These are phyloP conservation scores for Neoascia interrupta DNA, from an alignment of 2,888 invertebrate species.

Conservation along the genomic window DNA sequence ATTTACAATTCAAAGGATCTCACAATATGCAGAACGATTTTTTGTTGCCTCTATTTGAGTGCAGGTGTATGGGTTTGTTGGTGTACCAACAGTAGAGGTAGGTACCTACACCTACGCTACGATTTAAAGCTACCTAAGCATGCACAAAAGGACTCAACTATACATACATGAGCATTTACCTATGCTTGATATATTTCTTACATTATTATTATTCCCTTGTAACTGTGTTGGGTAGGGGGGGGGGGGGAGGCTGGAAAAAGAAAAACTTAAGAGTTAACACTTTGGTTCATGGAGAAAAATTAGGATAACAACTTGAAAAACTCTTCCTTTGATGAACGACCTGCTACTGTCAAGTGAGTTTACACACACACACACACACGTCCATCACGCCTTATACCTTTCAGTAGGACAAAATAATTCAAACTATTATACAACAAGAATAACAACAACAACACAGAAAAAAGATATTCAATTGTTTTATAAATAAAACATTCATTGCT, in stretches of 20 bases:
- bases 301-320: slow-evolving; percentile 68
- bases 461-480: slow-evolving; percentile 67
- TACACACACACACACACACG: slow-evolving; percentile 6
- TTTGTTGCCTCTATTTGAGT: slow-evolving; percentile 19
- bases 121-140: slow-evolving; percentile 52
- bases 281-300: slow-evolving; percentile 66
- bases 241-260: slow-evolving; percentile 10
- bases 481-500: slow-evolving; percentile 68
- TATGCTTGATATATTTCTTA: slow-evolving; percentile 41
- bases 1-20: slow-evolving; percentile 68
- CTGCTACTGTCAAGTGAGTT: slow-evolving; percentile 58
- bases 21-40: slow-evolving; percentile 65
- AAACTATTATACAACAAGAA: slow-evolving; percentile 71
- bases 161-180: slow-evolving; percentile 2
- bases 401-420: slow-evolving; percentile 68
- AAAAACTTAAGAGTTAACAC: slow-evolving; percentile 68
- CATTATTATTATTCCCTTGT: slow-evolving; percentile 59
- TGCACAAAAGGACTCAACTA: slow-evolving; percentile 30
- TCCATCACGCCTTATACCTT: slow-evolving; percentile 29
- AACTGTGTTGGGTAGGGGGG: slow-evolving; percentile 28
- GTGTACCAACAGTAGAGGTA: not conserved
- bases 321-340: slow-evolving; percentile 66
- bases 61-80: not conserved
- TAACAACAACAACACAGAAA: slow-evolving; percentile 71
- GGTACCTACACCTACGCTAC: not conserved